Evolutionary conservation across 2,113 vertebrate genomes (phyloP).

Genomic region (Pao palembangensis): DNA sequence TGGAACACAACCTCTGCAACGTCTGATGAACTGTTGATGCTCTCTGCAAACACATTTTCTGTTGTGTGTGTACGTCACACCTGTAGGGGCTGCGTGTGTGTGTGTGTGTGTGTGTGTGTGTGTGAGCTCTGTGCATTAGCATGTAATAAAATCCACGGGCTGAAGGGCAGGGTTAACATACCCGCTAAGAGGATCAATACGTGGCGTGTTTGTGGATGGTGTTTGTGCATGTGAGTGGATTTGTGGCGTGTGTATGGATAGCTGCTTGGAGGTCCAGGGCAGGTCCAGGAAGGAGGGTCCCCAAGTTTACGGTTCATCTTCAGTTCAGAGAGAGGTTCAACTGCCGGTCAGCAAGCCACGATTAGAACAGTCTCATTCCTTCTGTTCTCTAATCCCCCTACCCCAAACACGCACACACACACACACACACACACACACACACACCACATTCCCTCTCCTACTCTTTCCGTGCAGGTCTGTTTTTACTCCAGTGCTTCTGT

Average conservation of each 20-base stretch:
- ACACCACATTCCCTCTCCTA: neutral
- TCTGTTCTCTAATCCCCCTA: constrained; percentile 43
- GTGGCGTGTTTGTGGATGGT: constrained; percentile 1
- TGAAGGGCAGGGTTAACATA: constrained; percentile 28
- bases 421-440: constrained; percentile 13
- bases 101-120: constrained; percentile 27
- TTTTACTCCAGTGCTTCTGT: constrained; percentile 10
- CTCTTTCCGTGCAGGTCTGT: constrained; percentile 30
- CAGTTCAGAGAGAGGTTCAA: constrained; percentile 79
- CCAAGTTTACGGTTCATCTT: constrained; percentile 78
- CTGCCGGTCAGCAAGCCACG: constrained; percentile 70
- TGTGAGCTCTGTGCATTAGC: constrained; percentile 38
- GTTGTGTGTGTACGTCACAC: constrained; percentile 4
- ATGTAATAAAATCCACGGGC: constrained; percentile 4
- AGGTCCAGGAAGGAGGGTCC: constrained; percentile 71
- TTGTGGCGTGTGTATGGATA: constrained; percentile 26
- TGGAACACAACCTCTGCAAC: constrained; percentile 47
- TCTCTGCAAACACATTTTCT: neutral
- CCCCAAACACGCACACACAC: constrained; percentile 16
- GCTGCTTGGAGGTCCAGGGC: constrained; percentile 68
- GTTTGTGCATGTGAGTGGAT: constrained; percentile 19
- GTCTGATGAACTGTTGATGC: constrained; percentile 25
- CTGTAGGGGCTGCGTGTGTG: constrained; percentile 13
- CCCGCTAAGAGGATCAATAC: constrained; percentile 26
- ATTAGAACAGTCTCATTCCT: constrained; percentile 45